Evolutionary conservation across 2,797 vertebrate species (phyloP), one percentile per base, ranked within the genome.

Genomic region (Pterois miles): DNA sequence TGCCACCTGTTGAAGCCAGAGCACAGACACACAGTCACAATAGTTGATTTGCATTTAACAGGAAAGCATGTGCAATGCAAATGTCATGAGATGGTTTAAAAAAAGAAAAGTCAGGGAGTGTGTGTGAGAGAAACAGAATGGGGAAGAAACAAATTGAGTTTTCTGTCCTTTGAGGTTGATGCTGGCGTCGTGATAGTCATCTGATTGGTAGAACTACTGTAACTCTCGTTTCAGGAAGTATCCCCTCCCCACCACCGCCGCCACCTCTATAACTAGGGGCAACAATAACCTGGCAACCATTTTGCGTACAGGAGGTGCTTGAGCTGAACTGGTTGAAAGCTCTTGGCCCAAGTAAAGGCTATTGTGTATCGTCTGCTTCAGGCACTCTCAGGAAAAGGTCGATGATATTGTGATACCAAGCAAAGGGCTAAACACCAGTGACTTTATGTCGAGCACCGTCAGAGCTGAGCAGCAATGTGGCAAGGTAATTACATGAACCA

Each of bases 241-340:
- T 74, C 81, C 74, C 69, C 31, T 69, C 71, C 78, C 48, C 29
- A 33, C 25, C 40, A 33, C 8, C 56, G 58, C 6, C 34, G 16
- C 79, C 71, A 82, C 85, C 77, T 90, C 71, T 71, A 93, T 94
- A 93, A 90, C 94, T 88, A 89, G 34, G 89, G 91, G 94, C 94
- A 96, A 96, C 94, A 93, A 96, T 93, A 94, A 94, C 95, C 94
- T 92, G 93, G 95, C 95, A 96, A 96, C 95, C 89, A 76, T 88
- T 79, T 83, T 12, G 46, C 89, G 84, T 83, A 82, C 87, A 92
- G 33, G 56, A 86, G 79, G 74, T 29, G 85, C 87, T 89, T 90
- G 89, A 92, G 90, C 86, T 8, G 5, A n/a, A n/a, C 79, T 75
- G 78, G 85, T 86, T 91, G 83, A 88, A 86, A 88, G 89, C 87